Conservation (phyloP, 1,140 invertebrate species). For the Metaphire vulgaris region DNA sequence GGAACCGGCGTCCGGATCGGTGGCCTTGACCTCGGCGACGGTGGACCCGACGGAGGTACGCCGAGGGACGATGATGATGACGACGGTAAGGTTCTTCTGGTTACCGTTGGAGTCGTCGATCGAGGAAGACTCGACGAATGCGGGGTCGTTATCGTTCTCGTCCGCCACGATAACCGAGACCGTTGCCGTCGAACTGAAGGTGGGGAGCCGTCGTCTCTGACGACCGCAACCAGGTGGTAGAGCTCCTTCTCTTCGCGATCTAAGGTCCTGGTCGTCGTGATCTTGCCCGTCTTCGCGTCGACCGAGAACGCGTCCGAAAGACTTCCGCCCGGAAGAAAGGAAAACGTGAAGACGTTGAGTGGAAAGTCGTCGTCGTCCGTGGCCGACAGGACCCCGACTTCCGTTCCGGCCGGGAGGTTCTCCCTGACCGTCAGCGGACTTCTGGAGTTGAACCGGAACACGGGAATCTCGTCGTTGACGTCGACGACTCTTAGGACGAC, state of each 20-base stretch:
- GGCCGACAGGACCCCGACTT: conserved; percentile 21
- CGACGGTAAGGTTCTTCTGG: not conserved
- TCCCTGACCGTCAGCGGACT: not conserved
- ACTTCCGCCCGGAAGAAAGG: not conserved
- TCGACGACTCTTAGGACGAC: conserved; percentile 69
- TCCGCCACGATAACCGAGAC: conserved; percentile 71
- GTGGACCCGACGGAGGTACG: not conserved
- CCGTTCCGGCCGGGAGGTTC: conserved; percentile 10
- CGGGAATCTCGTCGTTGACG: conserved; percentile 81
- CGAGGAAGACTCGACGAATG: conserved; percentile 15
- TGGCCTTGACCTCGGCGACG: conserved; percentile 59
- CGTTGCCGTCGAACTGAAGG: conserved; percentile 76
- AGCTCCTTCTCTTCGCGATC: conserved; percentile 76
- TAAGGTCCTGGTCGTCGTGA: conserved; percentile 70
- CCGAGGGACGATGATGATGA: not conserved
- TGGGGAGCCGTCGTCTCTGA: conserved; percentile 84
- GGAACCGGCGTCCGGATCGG: conserved; percentile 68
- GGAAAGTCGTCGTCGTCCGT: conserved; percentile 16
- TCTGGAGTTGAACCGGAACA: conserved; percentile 57
- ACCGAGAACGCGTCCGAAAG: conserved; percentile 69
- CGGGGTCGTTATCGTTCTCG: conserved; percentile 80
- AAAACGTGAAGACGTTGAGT: conserved; percentile 21
- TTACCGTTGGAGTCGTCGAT: not conserved
- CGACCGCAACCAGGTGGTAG: conserved; percentile 74
- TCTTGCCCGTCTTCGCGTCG: conserved; percentile 70